Evolutionary conservation across 2,113 vertebrate species (phyloP).

Genomic region (Copsychus sechellarum): DNA sequence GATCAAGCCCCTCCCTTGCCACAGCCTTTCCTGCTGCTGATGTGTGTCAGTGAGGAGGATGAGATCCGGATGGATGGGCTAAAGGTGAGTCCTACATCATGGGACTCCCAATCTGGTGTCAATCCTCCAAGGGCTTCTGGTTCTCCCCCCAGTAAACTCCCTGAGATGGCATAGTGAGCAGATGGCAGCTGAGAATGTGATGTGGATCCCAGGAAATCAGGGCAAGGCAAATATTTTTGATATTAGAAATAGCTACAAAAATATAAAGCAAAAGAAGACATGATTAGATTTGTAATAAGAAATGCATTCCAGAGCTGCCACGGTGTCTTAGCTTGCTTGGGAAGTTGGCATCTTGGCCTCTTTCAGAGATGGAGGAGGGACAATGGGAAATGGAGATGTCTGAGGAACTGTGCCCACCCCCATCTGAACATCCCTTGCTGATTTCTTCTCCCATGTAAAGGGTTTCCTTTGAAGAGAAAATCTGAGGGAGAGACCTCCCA

Average conservation of each 20-base stretch:
- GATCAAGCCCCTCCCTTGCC: neutral
- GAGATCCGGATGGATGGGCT: neutral
- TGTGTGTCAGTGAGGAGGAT: neutral
- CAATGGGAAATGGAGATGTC: neutral
- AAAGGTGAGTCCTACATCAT: neutral
- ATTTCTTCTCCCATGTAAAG: neutral
- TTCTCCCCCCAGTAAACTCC: neutral
- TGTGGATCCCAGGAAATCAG: neutral
- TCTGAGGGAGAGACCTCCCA: neutral
- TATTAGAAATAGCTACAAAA: conserved; percentile 40
- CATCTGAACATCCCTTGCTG: neutral
- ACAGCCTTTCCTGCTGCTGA: neutral
- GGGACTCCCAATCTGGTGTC: neutral
- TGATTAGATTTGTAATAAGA: neutral
- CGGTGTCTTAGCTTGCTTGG: neutral
- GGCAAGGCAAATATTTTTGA: neutral
- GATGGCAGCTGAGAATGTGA: neutral
- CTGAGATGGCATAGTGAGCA: neutral
- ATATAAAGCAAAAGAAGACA: conserved; percentile 1
- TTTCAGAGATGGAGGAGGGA: neutral
- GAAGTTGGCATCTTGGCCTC: conserved; percentile 10
- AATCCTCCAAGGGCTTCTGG: neutral
- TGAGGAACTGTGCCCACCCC: neutral
- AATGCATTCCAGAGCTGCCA: conserved; percentile 24
- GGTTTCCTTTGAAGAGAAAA: neutral